Evolutionary conservation across 2,888 invertebrate species (phyloP).

Genomic region (Drosophila paramelanica): DNA sequence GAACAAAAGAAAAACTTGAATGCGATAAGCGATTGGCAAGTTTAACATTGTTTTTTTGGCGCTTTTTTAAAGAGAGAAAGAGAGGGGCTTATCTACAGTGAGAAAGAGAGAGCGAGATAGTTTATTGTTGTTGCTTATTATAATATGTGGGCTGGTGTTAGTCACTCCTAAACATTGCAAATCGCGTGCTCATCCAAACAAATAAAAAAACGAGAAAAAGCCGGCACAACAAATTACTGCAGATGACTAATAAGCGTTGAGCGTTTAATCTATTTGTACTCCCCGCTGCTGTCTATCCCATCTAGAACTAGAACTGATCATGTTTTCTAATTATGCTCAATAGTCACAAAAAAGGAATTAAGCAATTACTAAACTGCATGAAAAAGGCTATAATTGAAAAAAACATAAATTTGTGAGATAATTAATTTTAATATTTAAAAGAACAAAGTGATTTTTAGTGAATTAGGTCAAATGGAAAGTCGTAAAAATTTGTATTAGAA

Average conservation of each 20-base stretch:
- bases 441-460: background rate
- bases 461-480: constrained; percentile 14
- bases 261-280: constrained; percentile 14
- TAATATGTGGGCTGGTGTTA: constrained; percentile 27
- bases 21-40: constrained; percentile 35
- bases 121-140: constrained; percentile 8
- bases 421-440: constrained; percentile 5
- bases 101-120: constrained; percentile 1
- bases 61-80: constrained; percentile 1
- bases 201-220: constrained; percentile 4
- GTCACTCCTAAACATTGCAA: constrained; percentile 35
- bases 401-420: constrained; percentile 2
- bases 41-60: background rate
- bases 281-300: constrained; percentile 5
- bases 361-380: background rate
- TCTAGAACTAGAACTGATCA: background rate
- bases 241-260: constrained; percentile 35
- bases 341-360: background rate
- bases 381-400: constrained; percentile 1
- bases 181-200: constrained; percentile 25
- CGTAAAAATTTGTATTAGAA: background rate
- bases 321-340: constrained; percentile 8
- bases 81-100: background rate
- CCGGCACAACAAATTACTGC: constrained; percentile 28
- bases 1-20: constrained; percentile 3